Percentiles rank a stretch among this genome's conserved stretches.
phyloP scores from a whole-genome alignment of 2,797 vertebrate genomes.

The Astyanax mexicanus region DNA sequence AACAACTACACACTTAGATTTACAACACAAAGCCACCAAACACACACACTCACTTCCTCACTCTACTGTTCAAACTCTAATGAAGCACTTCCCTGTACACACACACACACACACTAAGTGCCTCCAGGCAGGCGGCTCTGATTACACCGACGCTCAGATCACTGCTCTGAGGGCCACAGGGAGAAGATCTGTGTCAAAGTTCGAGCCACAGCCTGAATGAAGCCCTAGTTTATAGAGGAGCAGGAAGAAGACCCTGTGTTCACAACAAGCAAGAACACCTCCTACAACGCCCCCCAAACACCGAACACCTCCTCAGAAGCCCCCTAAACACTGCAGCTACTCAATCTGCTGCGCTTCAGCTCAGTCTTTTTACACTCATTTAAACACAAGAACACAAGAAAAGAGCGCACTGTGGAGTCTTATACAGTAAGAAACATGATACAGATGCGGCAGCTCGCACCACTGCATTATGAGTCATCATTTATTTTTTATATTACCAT shows the following conservation, averaged over 20 bases:
- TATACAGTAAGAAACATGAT: no score
- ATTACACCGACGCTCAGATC: slow-evolving; percentile 6
- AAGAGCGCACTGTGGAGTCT: background rate
- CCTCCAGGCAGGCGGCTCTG: slow-evolving; percentile 1
- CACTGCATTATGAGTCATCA: no score
- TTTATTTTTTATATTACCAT: no score
- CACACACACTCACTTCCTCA: slow-evolving; percentile 2
- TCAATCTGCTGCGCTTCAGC: background rate
- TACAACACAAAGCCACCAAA: background rate
- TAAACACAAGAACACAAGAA: background rate
- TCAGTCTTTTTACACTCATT: background rate
- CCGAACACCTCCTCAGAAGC: no score
- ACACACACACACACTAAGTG: background rate
- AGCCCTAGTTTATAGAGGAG: background rate
- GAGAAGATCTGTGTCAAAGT: slow-evolving; percentile 59
- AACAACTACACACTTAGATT: background rate
- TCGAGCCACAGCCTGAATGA: slow-evolving; percentile 42
- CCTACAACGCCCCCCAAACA: no score
- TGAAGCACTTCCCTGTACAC: background rate
- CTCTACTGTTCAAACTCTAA: background rate
- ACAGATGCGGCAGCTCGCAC: no score
- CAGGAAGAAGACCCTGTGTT: background rate
- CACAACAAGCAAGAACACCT: background rate
- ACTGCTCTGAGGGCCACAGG: background rate
- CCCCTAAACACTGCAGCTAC: background rate